Base-by-base conservation (phyloP, 1,140 invertebrate genomes). In the Heliconius eleuchia region DNA sequence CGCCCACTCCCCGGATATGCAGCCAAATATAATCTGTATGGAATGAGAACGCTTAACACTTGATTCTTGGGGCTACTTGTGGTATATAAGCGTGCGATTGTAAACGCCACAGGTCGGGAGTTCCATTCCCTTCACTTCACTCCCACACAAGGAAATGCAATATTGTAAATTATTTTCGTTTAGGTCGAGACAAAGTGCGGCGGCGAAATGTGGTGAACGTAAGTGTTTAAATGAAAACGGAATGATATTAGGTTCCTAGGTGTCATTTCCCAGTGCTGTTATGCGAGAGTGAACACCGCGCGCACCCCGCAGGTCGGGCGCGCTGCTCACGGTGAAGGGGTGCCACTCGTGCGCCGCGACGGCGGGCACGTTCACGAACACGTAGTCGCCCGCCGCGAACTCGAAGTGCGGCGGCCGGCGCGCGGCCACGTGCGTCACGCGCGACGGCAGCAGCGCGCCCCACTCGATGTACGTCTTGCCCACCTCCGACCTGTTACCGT, bases 301-400 rank as follows among this genome's bases (percentile, higher is more conserved):
- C 52, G 18, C 85, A 98, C 98, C 98, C 95, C 97, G 96, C 91
- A 99, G 97, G 95, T 99, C 98, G 0, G 99, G 99, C 27, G 98
- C 98, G 86, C 98, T 99, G 94, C 98, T 99, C 82, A 99, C 98
- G 1, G 99, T 99, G 87, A 99, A 99, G 1, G 99, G 98, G 96
- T 99, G 99, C 98, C 98, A 99, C 94, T 99, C 99, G 88, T 98
- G 98, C 74, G 96, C 96, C 1, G 99, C 98, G 82, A 99, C 98
- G 7, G 96, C 96, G 0, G 99, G 99, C 78, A 99, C 97, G 89
- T 99, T 98, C 1, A 99, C 97, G 87, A 98, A 99, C 19, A 99
- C 96, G 88, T 99, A 99, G 94, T 99, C 99, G 0, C 99, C 99
- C 0, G 98, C 98, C 89, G 97, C 96, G 92, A 97, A 99, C 83